Percentiles rank a stretch among this genome's conserved stretches.
phyloP scores from a whole-genome alignment of 2,113 vertebrate genomes.

The Pionites leucogaster region DNA sequence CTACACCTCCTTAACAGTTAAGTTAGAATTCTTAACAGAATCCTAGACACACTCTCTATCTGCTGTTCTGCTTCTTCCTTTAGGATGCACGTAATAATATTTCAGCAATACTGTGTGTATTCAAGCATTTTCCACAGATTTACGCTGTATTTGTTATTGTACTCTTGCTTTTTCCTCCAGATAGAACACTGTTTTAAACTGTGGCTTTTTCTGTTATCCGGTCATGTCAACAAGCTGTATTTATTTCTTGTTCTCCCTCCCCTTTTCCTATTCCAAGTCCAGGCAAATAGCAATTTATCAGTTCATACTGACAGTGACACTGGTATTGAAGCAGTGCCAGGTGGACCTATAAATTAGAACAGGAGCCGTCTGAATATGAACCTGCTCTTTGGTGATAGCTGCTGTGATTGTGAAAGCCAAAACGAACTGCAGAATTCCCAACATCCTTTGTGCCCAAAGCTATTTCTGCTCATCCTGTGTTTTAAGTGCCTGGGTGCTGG shows the following conservation, averaged over 20 bases:
- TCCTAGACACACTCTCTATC: neutral
- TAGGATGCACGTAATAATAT: neutral
- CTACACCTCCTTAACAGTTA: neutral
- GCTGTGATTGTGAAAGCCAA: neutral
- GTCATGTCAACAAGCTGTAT: neutral
- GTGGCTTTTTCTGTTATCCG: neutral
- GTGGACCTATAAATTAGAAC: neutral
- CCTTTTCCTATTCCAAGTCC: neutral
- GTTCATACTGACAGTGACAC: neutral
- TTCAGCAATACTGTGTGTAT: neutral
- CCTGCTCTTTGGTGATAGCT: neutral
- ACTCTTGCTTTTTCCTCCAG: neutral
- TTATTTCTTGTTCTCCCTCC: neutral
- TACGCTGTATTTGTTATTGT: neutral
- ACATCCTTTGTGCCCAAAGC: neutral
- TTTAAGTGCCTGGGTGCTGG: neutral
- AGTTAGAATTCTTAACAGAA: neutral
- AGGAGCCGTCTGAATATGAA: neutral
- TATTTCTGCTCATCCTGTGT: constrained; percentile 21
- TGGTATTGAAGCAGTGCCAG: neutral
- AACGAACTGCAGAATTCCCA: neutral
- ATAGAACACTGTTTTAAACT: neutral
- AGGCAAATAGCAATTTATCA: neutral
- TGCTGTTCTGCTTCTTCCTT: neutral
- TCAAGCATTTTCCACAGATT: neutral